Conservation (phyloP, 2,797 vertebrate species). For the Cynopterus sphinx region DNA sequence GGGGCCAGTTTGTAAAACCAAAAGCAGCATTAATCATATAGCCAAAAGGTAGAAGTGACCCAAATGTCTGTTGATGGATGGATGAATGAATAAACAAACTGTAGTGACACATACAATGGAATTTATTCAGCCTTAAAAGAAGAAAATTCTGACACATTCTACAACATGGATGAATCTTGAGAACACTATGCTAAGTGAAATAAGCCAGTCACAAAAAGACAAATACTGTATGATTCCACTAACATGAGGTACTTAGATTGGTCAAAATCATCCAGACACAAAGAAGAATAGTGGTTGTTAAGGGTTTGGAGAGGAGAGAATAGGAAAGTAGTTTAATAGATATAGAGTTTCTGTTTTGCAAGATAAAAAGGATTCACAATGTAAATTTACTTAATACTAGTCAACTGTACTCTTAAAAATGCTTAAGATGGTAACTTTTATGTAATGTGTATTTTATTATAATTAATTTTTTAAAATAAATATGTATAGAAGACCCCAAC, state of each 20-base stretch:
- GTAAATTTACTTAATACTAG: background rate
- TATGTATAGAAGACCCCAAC: background rate
- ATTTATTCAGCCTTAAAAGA: background rate
- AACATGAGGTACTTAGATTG: background rate
- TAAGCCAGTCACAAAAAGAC: background rate
- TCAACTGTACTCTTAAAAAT: background rate
- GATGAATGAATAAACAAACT: background rate
- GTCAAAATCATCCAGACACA: background rate
- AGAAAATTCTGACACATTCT: background rate
- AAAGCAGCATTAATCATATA: background rate
- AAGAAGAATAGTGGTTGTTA: background rate
- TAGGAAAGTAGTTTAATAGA: background rate
- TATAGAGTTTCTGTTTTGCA: background rate
- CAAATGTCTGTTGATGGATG: background rate
- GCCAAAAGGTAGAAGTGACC: background rate
- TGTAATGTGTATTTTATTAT: background rate
- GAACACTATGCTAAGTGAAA: background rate
- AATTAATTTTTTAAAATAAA: background rate
- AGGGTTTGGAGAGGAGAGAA: background rate
- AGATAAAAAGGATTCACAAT: background rate
- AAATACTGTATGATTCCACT: background rate
- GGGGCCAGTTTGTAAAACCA: background rate
- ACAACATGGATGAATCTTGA: background rate
- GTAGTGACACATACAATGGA: background rate
- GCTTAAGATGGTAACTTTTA: too few relatives aligned